phyloP scores from a whole-genome alignment of 2,113 vertebrate species.

The Serinus canaria region DNA sequence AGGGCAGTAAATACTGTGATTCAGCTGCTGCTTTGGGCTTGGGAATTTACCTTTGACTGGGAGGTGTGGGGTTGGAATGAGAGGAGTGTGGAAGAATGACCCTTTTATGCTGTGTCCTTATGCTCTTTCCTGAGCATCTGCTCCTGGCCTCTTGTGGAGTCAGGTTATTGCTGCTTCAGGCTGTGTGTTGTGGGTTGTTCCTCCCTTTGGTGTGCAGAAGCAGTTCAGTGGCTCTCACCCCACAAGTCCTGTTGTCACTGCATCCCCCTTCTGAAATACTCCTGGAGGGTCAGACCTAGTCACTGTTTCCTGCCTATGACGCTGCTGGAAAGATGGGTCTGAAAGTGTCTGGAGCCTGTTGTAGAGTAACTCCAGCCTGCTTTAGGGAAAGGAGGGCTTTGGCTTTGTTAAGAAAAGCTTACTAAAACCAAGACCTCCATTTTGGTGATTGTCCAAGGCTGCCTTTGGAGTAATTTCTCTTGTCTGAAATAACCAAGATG shows the following conservation, averaged over 20 bases:
- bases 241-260: neutral
- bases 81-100: neutral
- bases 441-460: neutral
- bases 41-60: neutral
- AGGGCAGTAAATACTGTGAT: neutral
- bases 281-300: too few relatives aligned
- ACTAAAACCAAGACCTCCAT: neutral
- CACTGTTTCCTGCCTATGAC: rapidly evolving
- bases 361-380: neutral
- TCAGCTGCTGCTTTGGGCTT: neutral
- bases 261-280: neutral
- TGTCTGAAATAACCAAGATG: neutral
- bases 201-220: neutral
- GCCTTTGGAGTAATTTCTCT: neutral
- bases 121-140: neutral
- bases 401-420: neutral
- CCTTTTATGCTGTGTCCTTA: neutral
- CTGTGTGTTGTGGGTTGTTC: rapidly evolving
- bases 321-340: neutral
- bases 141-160: neutral
- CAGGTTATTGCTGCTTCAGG: neutral
- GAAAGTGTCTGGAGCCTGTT: neutral
- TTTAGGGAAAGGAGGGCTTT: neutral
- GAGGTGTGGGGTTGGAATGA: neutral
- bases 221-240: neutral